Percentiles rank a stretch among this genome's conserved stretches.
Evolutionary conservation across 2,113 vertebrate genomes (phyloP).

Genomic region (Saccopteryx bilineata): DNA sequence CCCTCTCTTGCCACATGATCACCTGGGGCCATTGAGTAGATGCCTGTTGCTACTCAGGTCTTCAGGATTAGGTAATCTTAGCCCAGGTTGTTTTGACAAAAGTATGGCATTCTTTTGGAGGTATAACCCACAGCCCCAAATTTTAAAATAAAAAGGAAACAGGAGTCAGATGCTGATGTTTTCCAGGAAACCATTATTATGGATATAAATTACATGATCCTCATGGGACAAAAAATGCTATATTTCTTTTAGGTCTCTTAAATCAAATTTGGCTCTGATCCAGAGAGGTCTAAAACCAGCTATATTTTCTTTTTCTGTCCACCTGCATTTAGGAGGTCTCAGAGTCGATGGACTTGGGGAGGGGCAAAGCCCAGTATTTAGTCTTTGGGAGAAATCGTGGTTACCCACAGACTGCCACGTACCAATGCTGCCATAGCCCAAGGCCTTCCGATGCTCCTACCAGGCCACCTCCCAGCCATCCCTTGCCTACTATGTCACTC

Average conservation of each 20-base stretch:
- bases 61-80: neutral
- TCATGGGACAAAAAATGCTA: neutral
- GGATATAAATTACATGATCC: neutral
- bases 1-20: no score
- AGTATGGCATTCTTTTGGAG: neutral
- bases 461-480: neutral
- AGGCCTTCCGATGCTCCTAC: neutral
- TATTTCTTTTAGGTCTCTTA: neutral
- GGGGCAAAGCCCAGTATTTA: neutral
- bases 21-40: neutral
- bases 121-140: no score
- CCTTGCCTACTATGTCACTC: neutral
- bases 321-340: neutral
- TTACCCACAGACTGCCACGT: no score
- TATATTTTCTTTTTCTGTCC: neutral
- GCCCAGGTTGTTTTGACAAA: neutral
- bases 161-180: neutral
- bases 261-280: neutral
- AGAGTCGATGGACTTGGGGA: neutral
- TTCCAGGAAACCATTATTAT: neutral
- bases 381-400: neutral
- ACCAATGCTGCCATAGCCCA: neutral
- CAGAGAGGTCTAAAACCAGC: neutral
- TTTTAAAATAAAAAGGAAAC: constrained; percentile 21
- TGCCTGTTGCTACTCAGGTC: neutral